Evolutionary conservation across 2,888 invertebrate species (phyloP).

Genomic region (Drosophila trichaetosa): DNA sequence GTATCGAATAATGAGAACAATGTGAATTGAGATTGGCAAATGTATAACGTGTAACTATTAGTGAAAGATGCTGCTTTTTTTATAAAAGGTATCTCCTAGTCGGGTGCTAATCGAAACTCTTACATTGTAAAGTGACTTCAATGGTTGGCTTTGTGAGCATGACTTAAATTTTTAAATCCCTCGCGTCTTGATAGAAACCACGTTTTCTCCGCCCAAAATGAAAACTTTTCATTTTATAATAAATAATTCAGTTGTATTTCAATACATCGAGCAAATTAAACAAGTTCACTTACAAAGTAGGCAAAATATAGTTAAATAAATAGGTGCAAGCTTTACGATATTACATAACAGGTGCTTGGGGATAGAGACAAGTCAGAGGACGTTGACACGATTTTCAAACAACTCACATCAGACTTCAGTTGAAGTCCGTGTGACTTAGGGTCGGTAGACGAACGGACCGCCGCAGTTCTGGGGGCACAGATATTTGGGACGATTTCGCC

Average conservation of each 20-base stretch:
- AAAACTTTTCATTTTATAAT: slow-evolving; percentile 50
- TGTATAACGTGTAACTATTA: neutral
- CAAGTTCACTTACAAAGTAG: slow-evolving; percentile 58
- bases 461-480: slow-evolving; percentile 66
- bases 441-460: slow-evolving; percentile 44
- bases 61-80: neutral
- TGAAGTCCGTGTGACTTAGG: slow-evolving; percentile 31
- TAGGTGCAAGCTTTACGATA: slow-evolving; percentile 28
- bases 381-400: slow-evolving; percentile 2
- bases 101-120: too few relatives aligned
- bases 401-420: slow-evolving; percentile 21
- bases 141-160: slow-evolving; percentile 5
- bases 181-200: neutral
- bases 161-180: slow-evolving; percentile 14
- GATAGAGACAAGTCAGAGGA: neutral
- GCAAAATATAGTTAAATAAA: slow-evolving; percentile 64
- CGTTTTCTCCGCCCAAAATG: neutral
- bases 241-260: slow-evolving; percentile 62
- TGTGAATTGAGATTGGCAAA: neutral
- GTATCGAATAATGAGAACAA: neutral
- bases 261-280: slow-evolving; percentile 53
- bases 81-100: slow-evolving; percentile 5
- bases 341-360: slow-evolving; percentile 34
- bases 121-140: neutral
- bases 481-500: slow-evolving; percentile 67